Conservation (phyloP, 2,113 vertebrate species). For the Sakesphorus luctuosus region DNA sequence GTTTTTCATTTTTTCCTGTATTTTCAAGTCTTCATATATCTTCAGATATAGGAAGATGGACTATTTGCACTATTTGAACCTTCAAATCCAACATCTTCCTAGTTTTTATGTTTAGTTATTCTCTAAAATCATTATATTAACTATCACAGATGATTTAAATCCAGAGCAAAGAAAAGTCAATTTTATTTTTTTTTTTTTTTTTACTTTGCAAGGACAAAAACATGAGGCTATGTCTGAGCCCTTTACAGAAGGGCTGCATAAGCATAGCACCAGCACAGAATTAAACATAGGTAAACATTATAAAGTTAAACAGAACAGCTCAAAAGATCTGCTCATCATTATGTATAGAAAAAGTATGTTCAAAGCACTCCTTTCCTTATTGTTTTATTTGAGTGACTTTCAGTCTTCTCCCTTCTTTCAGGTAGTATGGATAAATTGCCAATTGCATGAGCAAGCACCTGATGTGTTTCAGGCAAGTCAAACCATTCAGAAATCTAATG, state of each 20-base stretch:
- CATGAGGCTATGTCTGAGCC: background rate
- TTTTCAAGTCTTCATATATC: background rate
- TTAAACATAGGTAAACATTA: background rate
- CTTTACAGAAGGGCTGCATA: background rate
- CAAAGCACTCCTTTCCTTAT: background rate
- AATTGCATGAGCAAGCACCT: background rate
- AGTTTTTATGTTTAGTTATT: background rate
- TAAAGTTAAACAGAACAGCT: background rate
- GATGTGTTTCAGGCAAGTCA: background rate
- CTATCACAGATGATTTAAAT: background rate
- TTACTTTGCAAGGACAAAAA: background rate
- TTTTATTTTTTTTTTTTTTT: background rate
- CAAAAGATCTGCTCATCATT: background rate
- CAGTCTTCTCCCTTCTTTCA: fast-evolving
- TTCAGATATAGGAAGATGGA: background rate
- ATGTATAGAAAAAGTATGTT: background rate
- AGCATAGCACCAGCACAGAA: background rate
- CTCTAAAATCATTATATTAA: background rate
- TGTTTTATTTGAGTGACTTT: background rate
- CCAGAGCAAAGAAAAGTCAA: background rate
- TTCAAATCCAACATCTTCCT: background rate
- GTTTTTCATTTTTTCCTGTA: background rate
- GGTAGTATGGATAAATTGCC: background rate
- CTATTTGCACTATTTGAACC: background rate
- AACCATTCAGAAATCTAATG: background rate